Conservation (phyloP, 2,113 vertebrate species). For the Cathartes aura region DNA sequence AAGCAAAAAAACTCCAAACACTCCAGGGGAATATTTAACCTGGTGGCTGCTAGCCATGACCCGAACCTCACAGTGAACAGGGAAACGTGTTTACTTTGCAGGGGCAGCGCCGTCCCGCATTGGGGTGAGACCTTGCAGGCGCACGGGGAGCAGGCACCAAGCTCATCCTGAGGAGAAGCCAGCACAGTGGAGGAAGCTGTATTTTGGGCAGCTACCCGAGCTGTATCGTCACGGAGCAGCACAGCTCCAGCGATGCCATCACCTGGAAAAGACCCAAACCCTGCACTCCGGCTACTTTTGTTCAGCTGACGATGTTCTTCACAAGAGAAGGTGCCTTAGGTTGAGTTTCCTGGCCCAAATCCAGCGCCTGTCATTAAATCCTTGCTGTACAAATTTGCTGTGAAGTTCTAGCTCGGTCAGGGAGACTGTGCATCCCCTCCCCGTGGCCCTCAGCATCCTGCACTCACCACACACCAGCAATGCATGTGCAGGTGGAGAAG, state of each 20-base stretch:
- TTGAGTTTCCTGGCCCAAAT: neutral
- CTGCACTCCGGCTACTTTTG: neutral
- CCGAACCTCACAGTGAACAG: neutral
- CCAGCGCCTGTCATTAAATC: neutral
- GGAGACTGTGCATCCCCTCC: neutral
- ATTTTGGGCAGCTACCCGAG: neutral
- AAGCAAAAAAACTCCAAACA: neutral
- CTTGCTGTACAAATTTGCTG: neutral
- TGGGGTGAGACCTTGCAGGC: rapidly evolving
- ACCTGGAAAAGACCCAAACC: neutral
- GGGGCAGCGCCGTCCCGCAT: neutral
- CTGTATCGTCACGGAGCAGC: rapidly evolving
- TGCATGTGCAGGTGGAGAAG: rapidly evolving
- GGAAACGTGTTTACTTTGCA: neutral
- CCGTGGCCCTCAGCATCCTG: neutral
- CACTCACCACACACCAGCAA: rapidly evolving
- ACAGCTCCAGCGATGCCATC: neutral
- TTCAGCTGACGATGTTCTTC: neutral
- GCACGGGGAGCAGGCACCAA: neutral
- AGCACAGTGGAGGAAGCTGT: neutral
- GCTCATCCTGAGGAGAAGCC: neutral
- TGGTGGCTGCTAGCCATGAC: neutral
- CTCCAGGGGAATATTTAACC: neutral
- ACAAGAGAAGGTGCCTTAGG: neutral
- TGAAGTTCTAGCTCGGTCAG: neutral